Evolutionary conservation across 2,113 vertebrate species (phyloP).

Genomic region (Micromys minutus): DNA sequence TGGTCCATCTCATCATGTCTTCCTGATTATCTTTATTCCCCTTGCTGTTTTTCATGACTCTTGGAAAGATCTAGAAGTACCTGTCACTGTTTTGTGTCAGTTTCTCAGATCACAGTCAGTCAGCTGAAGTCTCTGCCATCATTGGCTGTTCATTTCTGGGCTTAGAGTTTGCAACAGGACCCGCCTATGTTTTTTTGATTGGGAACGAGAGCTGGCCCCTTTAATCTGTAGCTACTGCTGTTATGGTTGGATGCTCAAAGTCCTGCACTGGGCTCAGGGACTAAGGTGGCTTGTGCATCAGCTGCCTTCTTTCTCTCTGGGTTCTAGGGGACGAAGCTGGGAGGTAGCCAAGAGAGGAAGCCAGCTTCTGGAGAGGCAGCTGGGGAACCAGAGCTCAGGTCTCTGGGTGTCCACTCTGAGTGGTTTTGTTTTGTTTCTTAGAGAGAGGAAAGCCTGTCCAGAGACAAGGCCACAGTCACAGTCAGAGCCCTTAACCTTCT

Average conservation of each 20-base stretch:
- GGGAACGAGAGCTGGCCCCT: not conserved
- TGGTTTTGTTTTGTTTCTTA: too few species aligned
- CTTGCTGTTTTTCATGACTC: not conserved
- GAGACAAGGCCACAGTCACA: not conserved
- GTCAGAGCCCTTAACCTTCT: not conserved
- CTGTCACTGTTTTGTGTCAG: not conserved
- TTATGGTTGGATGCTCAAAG: not conserved
- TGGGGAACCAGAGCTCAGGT: too few species aligned
- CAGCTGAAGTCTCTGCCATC: not conserved
- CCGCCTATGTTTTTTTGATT: not conserved
- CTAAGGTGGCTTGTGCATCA: rapidly evolving
- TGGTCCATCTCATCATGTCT: not conserved
- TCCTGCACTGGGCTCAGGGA: not conserved
- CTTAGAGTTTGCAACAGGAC: not conserved
- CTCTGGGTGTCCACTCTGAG: too few species aligned
- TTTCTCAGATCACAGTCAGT: not conserved
- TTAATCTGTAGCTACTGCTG: not conserved
- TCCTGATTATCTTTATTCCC: not conserved
- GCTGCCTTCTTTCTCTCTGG: not conserved
- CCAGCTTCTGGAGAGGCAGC: not conserved
- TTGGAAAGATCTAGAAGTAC: not conserved
- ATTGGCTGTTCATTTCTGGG: not conserved
- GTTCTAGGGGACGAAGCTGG: not conserved
- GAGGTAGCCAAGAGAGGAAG: not conserved
- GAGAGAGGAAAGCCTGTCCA: not conserved